These are phyloP conservation scores for Nemopilema nomurai DNA, from an alignment of 30 jellyfish, hydroid and myxozoan genomes.

Conservation along the genomic window DNA sequence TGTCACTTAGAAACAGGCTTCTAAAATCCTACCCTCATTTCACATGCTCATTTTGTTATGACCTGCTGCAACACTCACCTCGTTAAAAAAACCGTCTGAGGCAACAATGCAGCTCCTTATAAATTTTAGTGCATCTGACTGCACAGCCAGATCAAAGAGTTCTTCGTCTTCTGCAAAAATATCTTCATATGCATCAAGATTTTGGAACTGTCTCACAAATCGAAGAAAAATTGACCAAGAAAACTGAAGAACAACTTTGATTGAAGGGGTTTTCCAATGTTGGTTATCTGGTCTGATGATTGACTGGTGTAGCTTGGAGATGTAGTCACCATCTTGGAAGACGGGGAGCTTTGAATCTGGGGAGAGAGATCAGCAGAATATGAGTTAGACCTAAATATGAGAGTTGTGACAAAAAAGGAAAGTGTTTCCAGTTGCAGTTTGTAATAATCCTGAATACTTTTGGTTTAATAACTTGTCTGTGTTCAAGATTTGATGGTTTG, in stretches of 20 bases:
- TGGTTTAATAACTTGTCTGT: too few species aligned
- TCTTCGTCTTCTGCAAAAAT: conserved; percentile 86
- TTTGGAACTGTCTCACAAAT: conserved; percentile 61
- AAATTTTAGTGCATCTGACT: conserved; percentile 62
- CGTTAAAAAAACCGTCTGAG: conserved; percentile 65
- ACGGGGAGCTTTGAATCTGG: conserved; percentile 68
- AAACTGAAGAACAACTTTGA: conserved; percentile 62
- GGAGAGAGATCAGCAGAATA: not conserved
- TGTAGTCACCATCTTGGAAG: conserved; percentile 59
- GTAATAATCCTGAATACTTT: too few species aligned
- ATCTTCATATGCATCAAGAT: conserved; percentile 60
- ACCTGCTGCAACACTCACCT: conserved; percentile 42
- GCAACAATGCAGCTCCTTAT: conserved; percentile 45
- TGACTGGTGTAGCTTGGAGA: conserved; percentile 56
- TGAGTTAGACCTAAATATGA: not conserved
- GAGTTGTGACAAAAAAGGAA: not conserved
- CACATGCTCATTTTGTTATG: too few species aligned
- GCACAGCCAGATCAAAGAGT: conserved; percentile 59
- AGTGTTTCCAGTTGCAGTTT: too few species aligned
- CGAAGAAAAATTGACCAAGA: conserved; percentile 82
- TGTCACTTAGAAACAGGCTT: not conserved
- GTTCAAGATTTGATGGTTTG: too few species aligned
- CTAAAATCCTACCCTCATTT: too few species aligned
- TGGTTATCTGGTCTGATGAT: conserved; percentile 66
- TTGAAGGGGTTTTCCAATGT: conserved; percentile 75